Evolutionary conservation across 2,888 invertebrate species (phyloP).

Genomic region (Spilarctia lutea): DNA sequence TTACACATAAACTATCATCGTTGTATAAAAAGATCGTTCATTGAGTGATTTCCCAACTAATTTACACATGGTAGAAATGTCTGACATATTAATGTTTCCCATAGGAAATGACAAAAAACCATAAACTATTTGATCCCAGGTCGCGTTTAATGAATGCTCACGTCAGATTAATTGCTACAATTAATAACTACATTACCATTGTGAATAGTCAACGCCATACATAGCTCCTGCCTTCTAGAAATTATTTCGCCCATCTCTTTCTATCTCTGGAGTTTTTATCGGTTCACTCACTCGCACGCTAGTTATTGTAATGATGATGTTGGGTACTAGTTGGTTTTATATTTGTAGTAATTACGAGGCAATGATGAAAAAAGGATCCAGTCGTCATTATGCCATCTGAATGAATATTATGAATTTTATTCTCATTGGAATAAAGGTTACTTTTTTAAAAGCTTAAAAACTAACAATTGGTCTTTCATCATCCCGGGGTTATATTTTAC

Average conservation of each 20-base stretch:
- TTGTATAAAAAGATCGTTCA: neutral
- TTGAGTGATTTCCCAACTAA: neutral
- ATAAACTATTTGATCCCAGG: slow-evolving; percentile 37
- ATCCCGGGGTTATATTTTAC: neutral
- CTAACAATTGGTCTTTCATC: neutral
- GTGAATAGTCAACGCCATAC: slow-evolving; percentile 29
- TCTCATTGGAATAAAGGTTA: neutral
- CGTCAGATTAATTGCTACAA: slow-evolving; percentile 52
- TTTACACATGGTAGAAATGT: neutral
- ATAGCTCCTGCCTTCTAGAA: neutral
- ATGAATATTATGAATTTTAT: neutral
- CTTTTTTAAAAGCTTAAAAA: neutral
- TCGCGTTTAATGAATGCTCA: slow-evolving; percentile 44
- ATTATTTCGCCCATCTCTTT: neutral
- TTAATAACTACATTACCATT: slow-evolving; percentile 45
- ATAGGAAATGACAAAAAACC: slow-evolving; percentile 11
- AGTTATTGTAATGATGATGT: slow-evolving; percentile 28
- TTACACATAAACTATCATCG: too few relatives aligned
- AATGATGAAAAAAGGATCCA: slow-evolving; percentile 1
- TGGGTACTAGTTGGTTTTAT: slow-evolving; percentile 7
- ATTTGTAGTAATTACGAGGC: slow-evolving; percentile 23
- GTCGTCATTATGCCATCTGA: neutral
- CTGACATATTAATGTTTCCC: neutral
- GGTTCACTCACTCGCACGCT: neutral
- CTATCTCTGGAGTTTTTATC: neutral